Percentiles rank a stretch among this genome's conserved stretches.
phyloP scores from a whole-genome alignment of 2,113 vertebrate species.

The Albula glossodonta region DNA sequence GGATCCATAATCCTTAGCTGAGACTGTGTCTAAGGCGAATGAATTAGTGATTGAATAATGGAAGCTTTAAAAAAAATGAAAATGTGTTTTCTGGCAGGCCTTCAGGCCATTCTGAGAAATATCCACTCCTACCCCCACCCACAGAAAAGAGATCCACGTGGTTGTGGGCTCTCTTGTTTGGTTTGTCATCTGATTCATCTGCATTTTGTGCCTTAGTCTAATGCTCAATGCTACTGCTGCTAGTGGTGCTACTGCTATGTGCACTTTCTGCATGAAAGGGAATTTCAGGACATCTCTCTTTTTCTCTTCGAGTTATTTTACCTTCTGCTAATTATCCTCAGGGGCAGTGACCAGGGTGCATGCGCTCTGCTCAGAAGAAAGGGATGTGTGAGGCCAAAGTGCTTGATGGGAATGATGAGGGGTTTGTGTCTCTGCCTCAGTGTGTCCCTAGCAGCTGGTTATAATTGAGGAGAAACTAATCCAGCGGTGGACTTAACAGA shows the following conservation, averaged over 20 bases:
- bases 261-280: not conserved
- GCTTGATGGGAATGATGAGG: not conserved
- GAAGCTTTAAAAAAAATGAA: not conserved
- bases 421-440: not conserved
- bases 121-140: no score
- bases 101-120: not conserved
- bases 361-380: not conserved
- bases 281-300: not conserved
- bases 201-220: not conserved
- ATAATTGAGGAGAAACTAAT: conserved; percentile 28
- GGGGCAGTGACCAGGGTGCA: not conserved
- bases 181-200: not conserved
- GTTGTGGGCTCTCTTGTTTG: not conserved
- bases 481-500: conserved; percentile 14
- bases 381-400: not conserved
- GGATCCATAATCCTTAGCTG: not conserved
- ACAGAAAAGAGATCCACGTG: conserved; percentile 2
- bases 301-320: not conserved
- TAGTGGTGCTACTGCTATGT: not conserved
- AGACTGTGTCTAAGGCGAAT: not conserved
- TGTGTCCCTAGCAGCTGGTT: conserved; percentile 19
- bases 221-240: not conserved
- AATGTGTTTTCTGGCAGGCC: not conserved
- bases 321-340: not conserved
- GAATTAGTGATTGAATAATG: not conserved